Conservation (phyloP, 2,888 invertebrate species). For the Lasioglossum lativentre region DNA sequence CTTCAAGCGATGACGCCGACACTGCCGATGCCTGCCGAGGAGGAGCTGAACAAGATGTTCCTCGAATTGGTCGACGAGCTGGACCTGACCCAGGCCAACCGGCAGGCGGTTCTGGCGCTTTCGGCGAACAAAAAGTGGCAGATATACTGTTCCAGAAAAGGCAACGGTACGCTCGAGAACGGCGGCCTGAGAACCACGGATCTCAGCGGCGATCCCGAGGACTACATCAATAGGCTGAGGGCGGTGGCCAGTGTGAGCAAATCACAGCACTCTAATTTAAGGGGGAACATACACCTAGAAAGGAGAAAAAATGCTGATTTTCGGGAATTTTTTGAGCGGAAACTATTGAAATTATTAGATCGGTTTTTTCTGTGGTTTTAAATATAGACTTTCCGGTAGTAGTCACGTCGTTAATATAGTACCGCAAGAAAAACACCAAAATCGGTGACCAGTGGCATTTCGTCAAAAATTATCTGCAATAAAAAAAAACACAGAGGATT, state of each 20-base stretch:
- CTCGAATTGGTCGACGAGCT: conserved; percentile 98
- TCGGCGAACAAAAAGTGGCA: conserved; percentile 99
- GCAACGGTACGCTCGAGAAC: conserved; percentile 87
- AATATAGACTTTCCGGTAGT: no score
- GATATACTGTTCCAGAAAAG: conserved; percentile 95
- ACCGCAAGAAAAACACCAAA: no score
- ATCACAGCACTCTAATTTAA: no score
- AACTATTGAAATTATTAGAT: no score
- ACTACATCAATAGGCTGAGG: conserved; percentile 95
- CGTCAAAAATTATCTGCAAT: no score
- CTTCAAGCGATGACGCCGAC: conserved; percentile 96
- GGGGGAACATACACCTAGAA: no score
- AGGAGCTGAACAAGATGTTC: conserved; percentile 97
- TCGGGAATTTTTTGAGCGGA: no score
- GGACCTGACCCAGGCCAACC: conserved; percentile 96
- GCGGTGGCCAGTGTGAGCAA: conserved; percentile 89
- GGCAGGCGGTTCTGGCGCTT: conserved; percentile 96
- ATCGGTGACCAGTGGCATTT: no score
- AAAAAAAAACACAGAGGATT: no score
- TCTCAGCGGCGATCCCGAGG: conserved; percentile 93
- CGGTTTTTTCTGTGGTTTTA: no score
- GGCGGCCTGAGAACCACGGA: conserved; percentile 88
- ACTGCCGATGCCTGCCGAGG: conserved; percentile 96
- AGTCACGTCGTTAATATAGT: no score
- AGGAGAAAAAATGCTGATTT: no score